These are phyloP conservation scores for Platysteira castanea DNA, from an alignment of 2,113 vertebrate species.

Conservation along the genomic window DNA sequence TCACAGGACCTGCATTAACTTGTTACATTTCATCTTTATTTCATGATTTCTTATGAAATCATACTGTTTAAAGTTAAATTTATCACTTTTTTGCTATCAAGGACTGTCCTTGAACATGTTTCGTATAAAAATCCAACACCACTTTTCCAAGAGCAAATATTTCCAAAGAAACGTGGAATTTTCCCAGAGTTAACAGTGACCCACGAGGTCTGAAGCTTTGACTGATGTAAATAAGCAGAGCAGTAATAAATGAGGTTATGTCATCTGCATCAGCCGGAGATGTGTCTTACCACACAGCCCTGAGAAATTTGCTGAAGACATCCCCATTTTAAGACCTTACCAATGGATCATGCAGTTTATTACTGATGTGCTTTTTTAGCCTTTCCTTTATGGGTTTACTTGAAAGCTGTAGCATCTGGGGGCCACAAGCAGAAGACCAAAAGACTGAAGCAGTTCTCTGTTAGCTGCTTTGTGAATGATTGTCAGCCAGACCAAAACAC, in stretches of 20 bases:
- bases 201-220: background rate
- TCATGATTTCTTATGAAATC: background rate
- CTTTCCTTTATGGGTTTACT: background rate
- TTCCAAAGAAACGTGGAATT: background rate
- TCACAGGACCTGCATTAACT: background rate
- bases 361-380: background rate
- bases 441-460: background rate
- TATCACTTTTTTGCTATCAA: background rate
- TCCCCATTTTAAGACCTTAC: background rate
- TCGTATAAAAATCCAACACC: background rate
- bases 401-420: background rate
- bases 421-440: background rate
- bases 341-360: background rate
- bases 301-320: background rate
- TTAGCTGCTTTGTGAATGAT: background rate
- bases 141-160: background rate
- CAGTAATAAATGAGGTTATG: background rate
- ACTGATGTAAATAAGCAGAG: background rate
- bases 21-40: background rate
- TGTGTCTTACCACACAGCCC: background rate
- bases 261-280: background rate
- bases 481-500: background rate
- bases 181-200: background rate
- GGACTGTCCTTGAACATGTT: background rate
- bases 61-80: background rate